Evolutionary conservation across 2,113 vertebrate genomes (phyloP), one percentile per base, ranked within the genome.

Genomic region (Peromyscus leucopus): DNA sequence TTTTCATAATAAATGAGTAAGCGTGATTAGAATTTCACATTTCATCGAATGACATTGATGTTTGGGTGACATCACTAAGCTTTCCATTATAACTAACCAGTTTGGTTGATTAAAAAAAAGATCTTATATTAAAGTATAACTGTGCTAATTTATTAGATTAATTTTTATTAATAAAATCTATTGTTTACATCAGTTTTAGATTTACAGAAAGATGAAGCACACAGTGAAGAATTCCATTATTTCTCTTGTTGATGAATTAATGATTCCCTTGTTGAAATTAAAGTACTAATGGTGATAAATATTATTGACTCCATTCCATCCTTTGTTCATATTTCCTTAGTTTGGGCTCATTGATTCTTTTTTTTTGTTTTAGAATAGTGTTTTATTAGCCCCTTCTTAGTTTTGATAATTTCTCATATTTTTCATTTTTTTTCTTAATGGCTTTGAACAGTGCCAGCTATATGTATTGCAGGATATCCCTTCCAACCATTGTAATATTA

Each of bases 1-100:
- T 91, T 93, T 94, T 96, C 19, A n/a, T 92, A 63, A 93, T 67
- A 33, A 96, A 92, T 36, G 21, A 90, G 2, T 79, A 57, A 63
- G 8, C 19, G 19, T 57, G 65, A 24, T 26, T 59, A 57, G 6
- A 79, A 89, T 57, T 26, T 75, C 9, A 75, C 12, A 19, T 17
- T 71, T 67, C 19, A 85, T 86, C 13, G n/a, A 80, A 80, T 59
- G 63, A 33, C 36, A 57, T 4, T 67, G 17, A 1, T 51, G 7
- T 69, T 75, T 19, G 33, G 12, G 36, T 31, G 16, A 17, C 33
- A 26, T 67, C 26, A 63, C 28, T 84, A 55, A 89, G 39, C 46
- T 31, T 36, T 21, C 3, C 42, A 63, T 5, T 80, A 24, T 72
- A 17, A 26, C 24, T 63, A 67, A 39, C 2, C 86, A 28, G 39